phyloP scores from a whole-genome alignment of 1,140 invertebrate genomes.

The Andrena cerasifolii region DNA sequence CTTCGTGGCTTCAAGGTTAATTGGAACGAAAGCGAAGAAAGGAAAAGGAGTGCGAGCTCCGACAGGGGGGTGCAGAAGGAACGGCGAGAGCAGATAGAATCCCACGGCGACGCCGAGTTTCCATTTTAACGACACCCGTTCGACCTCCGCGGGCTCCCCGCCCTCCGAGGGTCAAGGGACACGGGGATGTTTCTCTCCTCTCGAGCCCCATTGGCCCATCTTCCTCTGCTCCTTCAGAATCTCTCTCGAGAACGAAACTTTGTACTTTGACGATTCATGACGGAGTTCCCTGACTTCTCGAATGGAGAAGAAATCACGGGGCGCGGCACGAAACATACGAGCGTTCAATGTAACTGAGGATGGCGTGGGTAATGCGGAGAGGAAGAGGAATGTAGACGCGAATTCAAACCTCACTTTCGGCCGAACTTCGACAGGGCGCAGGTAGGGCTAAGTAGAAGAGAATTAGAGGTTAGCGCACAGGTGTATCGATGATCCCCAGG shows the following conservation, averaged over 20 bases:
- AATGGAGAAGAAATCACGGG: no score
- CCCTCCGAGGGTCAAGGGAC: background rate
- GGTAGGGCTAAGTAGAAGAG: slow-evolving; percentile 41
- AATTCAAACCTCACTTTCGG: background rate
- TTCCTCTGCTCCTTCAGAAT: background rate
- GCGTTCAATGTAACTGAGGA: no score
- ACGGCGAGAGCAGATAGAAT: slow-evolving; percentile 31
- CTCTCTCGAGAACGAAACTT: background rate
- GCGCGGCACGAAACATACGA: no score
- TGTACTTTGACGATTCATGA: no score
- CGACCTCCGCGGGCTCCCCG: background rate
- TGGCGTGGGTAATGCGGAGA: no score
- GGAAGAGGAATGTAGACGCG: no score
- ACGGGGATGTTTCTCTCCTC: background rate
- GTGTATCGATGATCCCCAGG: slow-evolving; percentile 55
- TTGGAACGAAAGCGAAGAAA: slow-evolving; percentile 70
- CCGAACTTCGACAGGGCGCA: slow-evolving; percentile 1
- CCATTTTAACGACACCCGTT: slow-evolving; percentile 20
- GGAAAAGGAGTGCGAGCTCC: slow-evolving; percentile 34
- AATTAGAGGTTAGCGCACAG: slow-evolving; percentile 64
- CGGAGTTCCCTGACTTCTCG: no score
- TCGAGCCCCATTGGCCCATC: background rate
- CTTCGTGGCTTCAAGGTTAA: slow-evolving; percentile 72
- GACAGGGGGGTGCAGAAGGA: background rate
- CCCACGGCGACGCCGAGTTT: slow-evolving; percentile 34